Conservation (phyloP, 2,113 vertebrate species). For the Montifringilla adamsi region DNA sequence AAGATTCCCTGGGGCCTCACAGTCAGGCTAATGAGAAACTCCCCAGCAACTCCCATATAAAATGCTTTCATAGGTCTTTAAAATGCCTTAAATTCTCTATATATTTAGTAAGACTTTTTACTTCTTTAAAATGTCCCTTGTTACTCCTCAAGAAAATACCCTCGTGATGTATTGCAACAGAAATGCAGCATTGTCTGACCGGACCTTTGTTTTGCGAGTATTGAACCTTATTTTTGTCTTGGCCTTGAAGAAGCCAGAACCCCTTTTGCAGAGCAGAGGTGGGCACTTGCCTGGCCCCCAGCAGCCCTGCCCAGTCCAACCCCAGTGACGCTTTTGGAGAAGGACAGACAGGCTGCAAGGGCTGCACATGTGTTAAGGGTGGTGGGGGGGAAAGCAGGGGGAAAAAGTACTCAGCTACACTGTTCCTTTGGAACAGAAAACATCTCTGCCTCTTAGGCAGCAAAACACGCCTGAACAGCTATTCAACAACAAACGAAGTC, state of each 20-base stretch:
- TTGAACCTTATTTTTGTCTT: not conserved
- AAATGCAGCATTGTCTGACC: not conserved
- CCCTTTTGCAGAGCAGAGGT: not conserved
- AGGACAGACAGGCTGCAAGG: not conserved
- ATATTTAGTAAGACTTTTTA: conserved; percentile 70
- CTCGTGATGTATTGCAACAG: conserved; percentile 31
- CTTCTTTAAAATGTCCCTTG: conserved; percentile 68
- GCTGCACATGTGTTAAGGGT: not conserved
- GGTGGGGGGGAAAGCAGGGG: not conserved
- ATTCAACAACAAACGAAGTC: not conserved
- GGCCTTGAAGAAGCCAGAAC: not conserved
- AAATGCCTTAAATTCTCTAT: conserved; percentile 75
- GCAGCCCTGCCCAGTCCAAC: not conserved
- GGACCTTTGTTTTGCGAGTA: not conserved
- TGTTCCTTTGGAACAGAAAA: not conserved
- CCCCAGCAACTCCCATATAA: conserved; percentile 69
- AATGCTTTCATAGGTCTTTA: conserved; percentile 74
- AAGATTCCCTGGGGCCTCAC: conserved; percentile 59
- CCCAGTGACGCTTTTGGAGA: not conserved
- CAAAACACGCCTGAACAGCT: not conserved
- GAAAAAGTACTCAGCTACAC: not conserved
- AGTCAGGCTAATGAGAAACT: conserved; percentile 70
- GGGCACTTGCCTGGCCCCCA: not conserved
- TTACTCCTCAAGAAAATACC: conserved; percentile 52
- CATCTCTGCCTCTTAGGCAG: not conserved